These are phyloP conservation scores for Vanessa cardui DNA, from an alignment of 2,888 invertebrate genomes.

Conservation along the genomic window DNA sequence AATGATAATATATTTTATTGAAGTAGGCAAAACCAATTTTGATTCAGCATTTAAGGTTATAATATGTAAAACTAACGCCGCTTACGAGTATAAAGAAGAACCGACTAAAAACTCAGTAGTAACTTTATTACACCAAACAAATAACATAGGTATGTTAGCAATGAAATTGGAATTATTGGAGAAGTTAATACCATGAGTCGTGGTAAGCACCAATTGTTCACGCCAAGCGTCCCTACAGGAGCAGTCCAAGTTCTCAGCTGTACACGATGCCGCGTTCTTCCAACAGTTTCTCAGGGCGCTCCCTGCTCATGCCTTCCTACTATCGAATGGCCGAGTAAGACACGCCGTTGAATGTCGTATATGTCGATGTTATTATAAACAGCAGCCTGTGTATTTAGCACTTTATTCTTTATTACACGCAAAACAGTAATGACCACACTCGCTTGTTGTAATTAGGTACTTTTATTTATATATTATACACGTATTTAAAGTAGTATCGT, in stretches of 20 bases:
- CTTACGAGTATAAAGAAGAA: too few species aligned
- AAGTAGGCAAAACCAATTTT: too few species aligned
- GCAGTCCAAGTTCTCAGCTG: conserved; percentile 72
- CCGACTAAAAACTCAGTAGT: too few species aligned
- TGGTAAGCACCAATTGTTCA: conserved; percentile 6
- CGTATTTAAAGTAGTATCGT: too few species aligned
- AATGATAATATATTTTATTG: too few species aligned
- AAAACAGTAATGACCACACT: too few species aligned
- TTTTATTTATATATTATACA: too few species aligned
- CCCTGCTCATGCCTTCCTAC: conserved; percentile 76
- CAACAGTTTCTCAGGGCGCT: conserved; percentile 76
- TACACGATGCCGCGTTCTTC: conserved; percentile 70
- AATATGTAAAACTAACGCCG: too few species aligned
- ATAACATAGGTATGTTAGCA: too few species aligned
- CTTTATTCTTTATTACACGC: not conserved
- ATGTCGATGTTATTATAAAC: conserved; percentile 14
- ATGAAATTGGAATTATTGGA: not conserved
- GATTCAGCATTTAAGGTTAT: too few species aligned
- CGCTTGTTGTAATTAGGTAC: too few species aligned
- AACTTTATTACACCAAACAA: too few species aligned
- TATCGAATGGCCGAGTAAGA: conserved; percentile 78
- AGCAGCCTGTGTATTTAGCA: conserved; percentile 3
- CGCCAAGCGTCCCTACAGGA: conserved; percentile 61
- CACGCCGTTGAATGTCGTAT: conserved; percentile 48
- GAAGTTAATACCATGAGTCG: not conserved